Conservation (phyloP, 1,140 invertebrate species). For the Papilio polyxenes region DNA sequence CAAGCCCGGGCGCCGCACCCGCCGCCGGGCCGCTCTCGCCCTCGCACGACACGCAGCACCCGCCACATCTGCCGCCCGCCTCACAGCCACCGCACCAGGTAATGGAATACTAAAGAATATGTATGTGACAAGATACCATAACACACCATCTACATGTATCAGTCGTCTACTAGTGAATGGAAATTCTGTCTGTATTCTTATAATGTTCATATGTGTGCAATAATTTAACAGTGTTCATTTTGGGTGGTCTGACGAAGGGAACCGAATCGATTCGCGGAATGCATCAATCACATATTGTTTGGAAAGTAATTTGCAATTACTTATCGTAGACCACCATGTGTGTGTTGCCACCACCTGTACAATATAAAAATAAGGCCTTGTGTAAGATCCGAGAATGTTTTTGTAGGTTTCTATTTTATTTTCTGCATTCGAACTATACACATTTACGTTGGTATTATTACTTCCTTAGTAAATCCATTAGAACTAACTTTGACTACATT, state of each 20-base stretch:
- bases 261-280: constrained; percentile 3
- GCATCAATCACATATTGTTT: background rate
- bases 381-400: background rate
- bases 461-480: background rate
- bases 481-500: constrained; percentile 2
- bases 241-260: background rate
- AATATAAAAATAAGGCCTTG: background rate
- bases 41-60: constrained; percentile 71
- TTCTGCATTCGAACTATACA: background rate
- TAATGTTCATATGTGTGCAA: no score
- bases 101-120: constrained; percentile 32
- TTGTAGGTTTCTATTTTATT: background rate
- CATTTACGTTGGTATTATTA: background rate
- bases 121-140: background rate
- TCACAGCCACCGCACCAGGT: constrained; percentile 71
- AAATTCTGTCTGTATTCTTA: no score
- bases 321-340: background rate
- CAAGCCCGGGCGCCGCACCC: constrained; percentile 65
- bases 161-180: no score
- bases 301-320: background rate
- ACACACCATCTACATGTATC: background rate
- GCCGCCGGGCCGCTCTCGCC: constrained; percentile 68
- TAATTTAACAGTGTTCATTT: background rate
- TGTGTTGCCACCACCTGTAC: background rate
- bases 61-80: constrained; percentile 66